A percentile compares a stretch with the other conserved stretches of the same genome.
Conservation (phyloP, 2,888 invertebrate species). For the Brenthis ino region DNA sequence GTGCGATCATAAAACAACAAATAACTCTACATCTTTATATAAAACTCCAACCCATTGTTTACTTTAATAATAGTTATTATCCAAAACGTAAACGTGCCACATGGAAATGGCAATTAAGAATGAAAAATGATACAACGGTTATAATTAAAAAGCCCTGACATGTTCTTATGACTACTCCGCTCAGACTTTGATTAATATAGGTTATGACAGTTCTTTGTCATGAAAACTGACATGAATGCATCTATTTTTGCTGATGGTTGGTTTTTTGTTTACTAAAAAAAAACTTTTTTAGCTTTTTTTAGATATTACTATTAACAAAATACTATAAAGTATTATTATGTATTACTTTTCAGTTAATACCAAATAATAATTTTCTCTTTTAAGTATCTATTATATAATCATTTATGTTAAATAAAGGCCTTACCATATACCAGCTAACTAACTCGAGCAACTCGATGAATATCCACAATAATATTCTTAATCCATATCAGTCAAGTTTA, state of each 20-base stretch:
- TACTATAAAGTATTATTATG: too few relatives aligned
- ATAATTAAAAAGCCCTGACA: constrained; percentile 78
- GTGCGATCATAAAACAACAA: constrained; percentile 21
- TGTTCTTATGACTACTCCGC: constrained; percentile 59
- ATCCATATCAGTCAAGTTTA: constrained; percentile 75
- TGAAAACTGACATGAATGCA: constrained; percentile 51
- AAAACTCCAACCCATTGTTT: constrained; percentile 52
- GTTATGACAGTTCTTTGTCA: constrained; percentile 64
- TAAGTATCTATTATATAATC: background rate
- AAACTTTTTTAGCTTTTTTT: background rate
- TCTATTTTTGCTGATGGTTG: constrained; percentile 48
- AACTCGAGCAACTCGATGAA: constrained; percentile 13
- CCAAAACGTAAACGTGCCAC: constrained; percentile 59
- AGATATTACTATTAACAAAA: too few relatives aligned
- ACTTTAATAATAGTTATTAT: constrained; percentile 71
- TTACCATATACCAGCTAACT: background rate
- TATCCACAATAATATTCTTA: constrained; percentile 41
- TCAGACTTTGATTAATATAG: constrained; percentile 77
- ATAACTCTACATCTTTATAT: constrained; percentile 35
- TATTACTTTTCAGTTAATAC: too few relatives aligned
- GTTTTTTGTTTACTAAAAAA: background rate
- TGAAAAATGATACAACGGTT: constrained; percentile 77
- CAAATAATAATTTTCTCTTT: background rate
- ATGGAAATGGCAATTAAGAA: constrained; percentile 75
- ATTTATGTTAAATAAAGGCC: background rate